phyloP scores from a whole-genome alignment of 1,140 invertebrate genomes.

The Ganaspis sp. region DNA sequence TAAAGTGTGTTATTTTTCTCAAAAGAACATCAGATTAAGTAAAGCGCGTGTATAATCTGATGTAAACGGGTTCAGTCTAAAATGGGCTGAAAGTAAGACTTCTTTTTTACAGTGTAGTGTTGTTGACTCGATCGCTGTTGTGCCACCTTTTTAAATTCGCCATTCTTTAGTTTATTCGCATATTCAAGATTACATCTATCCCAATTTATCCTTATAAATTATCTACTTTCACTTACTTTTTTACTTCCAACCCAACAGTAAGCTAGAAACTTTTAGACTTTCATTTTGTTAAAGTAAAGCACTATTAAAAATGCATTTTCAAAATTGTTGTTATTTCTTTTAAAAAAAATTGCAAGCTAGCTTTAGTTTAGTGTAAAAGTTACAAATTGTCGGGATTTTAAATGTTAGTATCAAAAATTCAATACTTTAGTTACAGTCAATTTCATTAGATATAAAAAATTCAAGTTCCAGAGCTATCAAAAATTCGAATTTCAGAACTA shows the following conservation, averaged over 20 bases:
- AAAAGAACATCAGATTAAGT: too few relatives aligned
- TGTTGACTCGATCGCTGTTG: constrained; percentile 68
- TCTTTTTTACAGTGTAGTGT: too few relatives aligned
- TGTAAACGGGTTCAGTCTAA: too few relatives aligned
- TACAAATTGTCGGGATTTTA: not conserved
- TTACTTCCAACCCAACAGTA: not conserved
- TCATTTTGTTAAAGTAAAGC: not conserved
- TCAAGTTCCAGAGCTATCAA: too few relatives aligned
- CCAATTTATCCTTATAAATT: not conserved
- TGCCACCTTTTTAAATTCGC: constrained; percentile 64
- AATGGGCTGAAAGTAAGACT: too few relatives aligned
- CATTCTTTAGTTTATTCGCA: not conserved
- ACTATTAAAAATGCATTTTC: too few relatives aligned
- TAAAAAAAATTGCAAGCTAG: not conserved
- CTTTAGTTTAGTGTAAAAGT: not conserved
- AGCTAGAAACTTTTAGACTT: not conserved
- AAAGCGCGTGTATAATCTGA: too few relatives aligned
- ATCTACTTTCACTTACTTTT: constrained; percentile 9
- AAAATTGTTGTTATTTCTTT: not conserved
- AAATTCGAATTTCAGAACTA: too few relatives aligned
- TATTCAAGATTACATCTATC: not conserved
- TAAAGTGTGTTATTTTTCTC: too few relatives aligned
- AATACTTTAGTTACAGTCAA: not conserved
- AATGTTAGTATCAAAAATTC: constrained; percentile 5
- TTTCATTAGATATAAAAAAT: too few relatives aligned